phyloP scores from a whole-genome alignment of 2,113 vertebrate genomes.

The Channa argus region DNA sequence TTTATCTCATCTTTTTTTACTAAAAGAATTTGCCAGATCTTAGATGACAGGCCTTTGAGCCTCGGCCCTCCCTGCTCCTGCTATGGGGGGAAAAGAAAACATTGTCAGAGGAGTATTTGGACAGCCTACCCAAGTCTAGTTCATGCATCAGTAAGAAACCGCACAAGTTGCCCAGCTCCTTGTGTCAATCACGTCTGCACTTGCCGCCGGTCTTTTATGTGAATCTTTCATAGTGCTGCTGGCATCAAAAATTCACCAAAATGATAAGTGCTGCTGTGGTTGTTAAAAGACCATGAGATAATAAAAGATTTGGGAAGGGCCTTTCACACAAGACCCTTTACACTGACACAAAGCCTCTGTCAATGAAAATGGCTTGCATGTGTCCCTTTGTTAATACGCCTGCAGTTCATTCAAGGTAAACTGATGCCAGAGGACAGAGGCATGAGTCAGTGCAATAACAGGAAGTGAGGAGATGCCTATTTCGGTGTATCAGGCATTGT shows the following conservation, averaged over 20 bases:
- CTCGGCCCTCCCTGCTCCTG: conserved; percentile 24
- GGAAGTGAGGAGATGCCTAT: conserved; percentile 3
- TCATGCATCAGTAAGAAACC: conserved; percentile 65
- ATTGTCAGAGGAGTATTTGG: conserved; percentile 54
- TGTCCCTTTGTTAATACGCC: conserved; percentile 21
- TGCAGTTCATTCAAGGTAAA: conserved; percentile 44
- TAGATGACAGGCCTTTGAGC: conserved; percentile 57
- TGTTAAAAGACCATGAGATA: conserved; percentile 15
- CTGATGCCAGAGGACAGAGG: conserved; percentile 6
- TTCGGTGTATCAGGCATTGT: conserved; percentile 20
- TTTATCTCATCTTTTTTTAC: conserved; percentile 37
- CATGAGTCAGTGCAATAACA: conserved; percentile 18
- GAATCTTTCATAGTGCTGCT: conserved; percentile 53
- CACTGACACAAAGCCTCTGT: conserved; percentile 9
- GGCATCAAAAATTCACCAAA: conserved; percentile 51
- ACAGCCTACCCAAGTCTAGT: conserved; percentile 48
- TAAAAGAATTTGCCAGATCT: conserved; percentile 46
- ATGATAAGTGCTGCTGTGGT: conserved; percentile 43
- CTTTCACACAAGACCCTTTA: conserved; percentile 10
- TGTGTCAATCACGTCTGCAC: conserved; percentile 64
- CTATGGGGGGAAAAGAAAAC: conserved; percentile 23
- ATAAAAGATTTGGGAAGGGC: conserved; percentile 55
- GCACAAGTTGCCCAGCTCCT: conserved; percentile 46
- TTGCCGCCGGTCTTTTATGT: conserved; percentile 48
- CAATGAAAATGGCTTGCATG: conserved; percentile 6